A percentile compares a stretch with the other conserved stretches of the same genome.
phyloP scores from a whole-genome alignment of 37 sponge, comb jelly and placozoan species.

The Bolinopsis microptera region DNA sequence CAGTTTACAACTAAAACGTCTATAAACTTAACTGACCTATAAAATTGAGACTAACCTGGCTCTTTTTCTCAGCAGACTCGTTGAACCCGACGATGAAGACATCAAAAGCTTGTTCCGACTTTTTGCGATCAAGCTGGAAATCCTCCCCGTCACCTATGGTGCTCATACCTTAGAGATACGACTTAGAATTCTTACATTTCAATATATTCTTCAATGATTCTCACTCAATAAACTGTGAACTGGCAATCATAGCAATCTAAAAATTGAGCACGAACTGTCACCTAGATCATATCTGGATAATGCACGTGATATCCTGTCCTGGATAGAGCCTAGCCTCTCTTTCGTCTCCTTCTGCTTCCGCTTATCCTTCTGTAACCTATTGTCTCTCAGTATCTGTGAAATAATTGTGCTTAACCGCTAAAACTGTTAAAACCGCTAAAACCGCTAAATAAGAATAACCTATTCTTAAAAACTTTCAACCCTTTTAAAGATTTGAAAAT shows the following conservation, averaged over 20 bases:
- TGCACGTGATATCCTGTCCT: constrained; percentile 37
- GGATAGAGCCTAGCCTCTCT: constrained; percentile 34
- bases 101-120: constrained; percentile 35
- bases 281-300: constrained; percentile 46
- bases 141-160: constrained; percentile 25
- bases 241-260: too few relatives aligned
- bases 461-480: too few relatives aligned
- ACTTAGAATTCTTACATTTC: too few relatives aligned
- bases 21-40: too few relatives aligned
- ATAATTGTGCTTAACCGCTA: not conserved
- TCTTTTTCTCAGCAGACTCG: constrained; percentile 30
- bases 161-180: not conserved
- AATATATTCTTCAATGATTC: too few relatives aligned
- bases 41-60: not conserved
- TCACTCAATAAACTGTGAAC: too few relatives aligned
- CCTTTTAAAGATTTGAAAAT: too few relatives aligned
- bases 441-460: too few relatives aligned
- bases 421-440: not conserved
- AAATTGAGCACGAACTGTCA: too few relatives aligned
- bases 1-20: too few relatives aligned
- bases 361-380: not conserved
- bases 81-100: constrained; percentile 33
- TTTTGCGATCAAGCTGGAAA: constrained; percentile 5
- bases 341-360: constrained; percentile 37
- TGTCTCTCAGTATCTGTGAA: not conserved